phyloP scores from a whole-genome alignment of 2,888 invertebrate genomes.

The Sipunculus nudus region DNA sequence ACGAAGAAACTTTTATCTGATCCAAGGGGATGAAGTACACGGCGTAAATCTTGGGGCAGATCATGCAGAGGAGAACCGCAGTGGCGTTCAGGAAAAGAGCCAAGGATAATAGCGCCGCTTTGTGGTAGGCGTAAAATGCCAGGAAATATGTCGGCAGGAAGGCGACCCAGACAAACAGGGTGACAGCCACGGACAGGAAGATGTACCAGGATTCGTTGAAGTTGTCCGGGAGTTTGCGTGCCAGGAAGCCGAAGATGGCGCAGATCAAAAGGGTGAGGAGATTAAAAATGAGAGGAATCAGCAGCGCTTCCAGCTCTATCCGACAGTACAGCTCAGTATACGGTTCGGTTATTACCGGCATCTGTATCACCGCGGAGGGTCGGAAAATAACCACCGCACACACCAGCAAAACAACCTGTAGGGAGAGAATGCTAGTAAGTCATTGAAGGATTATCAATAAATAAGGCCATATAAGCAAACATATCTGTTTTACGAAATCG shows the following conservation, averaged over 20 bases:
- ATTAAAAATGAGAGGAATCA: constrained; percentile 42
- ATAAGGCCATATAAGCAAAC: too few relatives aligned
- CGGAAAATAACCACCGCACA: not conserved
- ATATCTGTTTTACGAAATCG: too few relatives aligned
- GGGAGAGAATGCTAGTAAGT: too few relatives aligned
- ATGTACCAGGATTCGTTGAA: constrained; percentile 39
- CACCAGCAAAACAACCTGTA: too few relatives aligned
- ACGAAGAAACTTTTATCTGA: too few relatives aligned
- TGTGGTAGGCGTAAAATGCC: constrained; percentile 20
- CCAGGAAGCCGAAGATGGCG: constrained; percentile 25
- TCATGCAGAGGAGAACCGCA: constrained; percentile 25
- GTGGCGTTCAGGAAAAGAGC: constrained; percentile 29
- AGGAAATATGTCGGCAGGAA: constrained; percentile 33
- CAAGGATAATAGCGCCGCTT: constrained; percentile 20
- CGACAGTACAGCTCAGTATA: constrained; percentile 48
- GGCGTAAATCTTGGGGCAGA: constrained; percentile 30
- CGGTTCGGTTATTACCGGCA: constrained; percentile 43
- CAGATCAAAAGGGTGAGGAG: constrained; percentile 21
- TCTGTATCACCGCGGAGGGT: constrained; percentile 13
- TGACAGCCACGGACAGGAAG: constrained; percentile 31
- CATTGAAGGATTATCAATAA: too few relatives aligned
- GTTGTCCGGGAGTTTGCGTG: constrained; percentile 32
- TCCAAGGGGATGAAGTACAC: constrained; percentile 20
- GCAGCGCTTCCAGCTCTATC: constrained; percentile 43
- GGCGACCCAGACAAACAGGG: constrained; percentile 30